phyloP scores from a whole-genome alignment of 2,113 vertebrate species.

The Myiagra hebetior region DNA sequence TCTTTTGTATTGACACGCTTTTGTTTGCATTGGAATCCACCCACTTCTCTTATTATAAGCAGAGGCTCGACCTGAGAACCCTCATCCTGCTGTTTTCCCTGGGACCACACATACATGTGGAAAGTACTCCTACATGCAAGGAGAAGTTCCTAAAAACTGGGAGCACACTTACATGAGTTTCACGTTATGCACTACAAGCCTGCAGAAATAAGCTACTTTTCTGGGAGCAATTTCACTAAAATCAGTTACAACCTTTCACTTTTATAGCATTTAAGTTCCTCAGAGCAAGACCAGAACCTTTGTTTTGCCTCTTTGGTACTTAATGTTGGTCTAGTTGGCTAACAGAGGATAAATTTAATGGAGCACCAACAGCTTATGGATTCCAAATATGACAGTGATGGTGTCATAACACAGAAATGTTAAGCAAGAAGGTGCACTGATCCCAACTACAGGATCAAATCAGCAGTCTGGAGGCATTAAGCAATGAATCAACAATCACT shows the following conservation, averaged over 20 bases:
- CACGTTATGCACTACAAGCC: neutral
- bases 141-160: neutral
- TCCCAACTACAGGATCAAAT: neutral
- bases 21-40: neutral
- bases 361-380: neutral
- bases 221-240: neutral
- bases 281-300: neutral
- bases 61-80: neutral
- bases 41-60: neutral
- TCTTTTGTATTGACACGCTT: neutral
- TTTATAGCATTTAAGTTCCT: neutral
- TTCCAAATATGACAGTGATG: neutral
- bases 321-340: neutral
- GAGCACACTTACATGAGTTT: neutral
- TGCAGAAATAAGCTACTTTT: neutral
- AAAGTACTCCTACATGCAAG: neutral
- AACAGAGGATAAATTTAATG: neutral
- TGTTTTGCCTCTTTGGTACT: neutral
- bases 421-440: neutral
- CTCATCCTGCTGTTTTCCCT: neutral
- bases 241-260: neutral
- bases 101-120: accelerated
- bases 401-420: neutral
- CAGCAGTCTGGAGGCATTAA: neutral
- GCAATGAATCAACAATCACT: neutral